Percentiles rank a stretch among this genome's conserved stretches.
phyloP scores from a whole-genome alignment of 1,140 invertebrate genomes.

The Habropoda laboriosa region DNA sequence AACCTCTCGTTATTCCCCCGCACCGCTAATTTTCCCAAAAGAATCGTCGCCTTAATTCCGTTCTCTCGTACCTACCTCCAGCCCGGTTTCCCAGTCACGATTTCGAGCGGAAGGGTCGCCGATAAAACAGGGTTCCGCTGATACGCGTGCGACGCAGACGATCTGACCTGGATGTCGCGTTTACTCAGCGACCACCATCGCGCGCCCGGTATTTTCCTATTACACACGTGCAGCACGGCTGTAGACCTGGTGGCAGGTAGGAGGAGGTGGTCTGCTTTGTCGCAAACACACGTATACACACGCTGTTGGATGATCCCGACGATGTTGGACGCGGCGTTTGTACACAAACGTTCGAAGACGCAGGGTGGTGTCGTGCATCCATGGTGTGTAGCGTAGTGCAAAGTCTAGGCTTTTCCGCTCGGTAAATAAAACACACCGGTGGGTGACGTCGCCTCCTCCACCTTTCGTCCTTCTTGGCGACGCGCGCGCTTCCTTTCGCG shows the following conservation, averaged over 20 bases:
- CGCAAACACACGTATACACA: background rate
- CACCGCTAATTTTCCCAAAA: too few relatives aligned
- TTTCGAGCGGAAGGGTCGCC: background rate
- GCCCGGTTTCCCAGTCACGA: too few relatives aligned
- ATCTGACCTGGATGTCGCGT: constrained; percentile 53
- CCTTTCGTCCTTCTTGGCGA: constrained; percentile 8
- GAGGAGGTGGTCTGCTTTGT: constrained; percentile 4
- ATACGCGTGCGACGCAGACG: constrained; percentile 12
- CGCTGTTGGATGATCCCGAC: background rate
- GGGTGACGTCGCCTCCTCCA: constrained; percentile 32
- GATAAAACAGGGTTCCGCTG: background rate
- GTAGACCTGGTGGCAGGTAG: background rate
- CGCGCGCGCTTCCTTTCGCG: background rate
- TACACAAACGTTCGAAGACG: constrained; percentile 31
- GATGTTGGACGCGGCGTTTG: constrained; percentile 22
- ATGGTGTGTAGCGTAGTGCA: constrained; percentile 48
- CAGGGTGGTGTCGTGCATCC: constrained; percentile 15
- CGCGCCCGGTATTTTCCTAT: constrained; percentile 11
- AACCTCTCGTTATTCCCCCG: too few relatives aligned
- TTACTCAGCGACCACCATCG: constrained; percentile 23
- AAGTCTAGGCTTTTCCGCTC: constrained; percentile 54
- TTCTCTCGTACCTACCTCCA: too few relatives aligned
- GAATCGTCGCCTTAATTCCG: too few relatives aligned
- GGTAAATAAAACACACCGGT: constrained; percentile 55
- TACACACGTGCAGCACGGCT: background rate